Evolutionary conservation across 2,113 vertebrate genomes (phyloP).

Genomic region (Naja naja): DNA sequence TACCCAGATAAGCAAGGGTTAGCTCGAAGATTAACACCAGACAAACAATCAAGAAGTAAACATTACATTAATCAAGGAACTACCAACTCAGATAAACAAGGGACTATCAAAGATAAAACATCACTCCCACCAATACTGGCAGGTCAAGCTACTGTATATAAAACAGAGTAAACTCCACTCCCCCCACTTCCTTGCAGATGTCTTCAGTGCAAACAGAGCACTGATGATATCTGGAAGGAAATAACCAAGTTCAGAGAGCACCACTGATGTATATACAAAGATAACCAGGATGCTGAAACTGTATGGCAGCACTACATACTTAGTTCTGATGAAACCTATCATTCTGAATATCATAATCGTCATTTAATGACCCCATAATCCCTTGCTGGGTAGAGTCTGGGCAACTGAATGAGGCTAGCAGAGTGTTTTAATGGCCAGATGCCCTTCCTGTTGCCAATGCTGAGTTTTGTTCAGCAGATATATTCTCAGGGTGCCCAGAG

Average conservation of each 20-base stretch:
- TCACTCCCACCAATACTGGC: neutral
- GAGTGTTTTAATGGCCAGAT: no score
- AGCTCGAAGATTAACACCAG: neutral
- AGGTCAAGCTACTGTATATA: neutral
- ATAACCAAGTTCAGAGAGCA: neutral
- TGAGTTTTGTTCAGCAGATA: no score
- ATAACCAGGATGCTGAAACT: neutral
- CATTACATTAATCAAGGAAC: neutral
- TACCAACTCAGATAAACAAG: neutral
- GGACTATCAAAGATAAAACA: neutral
- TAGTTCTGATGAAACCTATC: neutral
- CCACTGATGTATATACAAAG: neutral
- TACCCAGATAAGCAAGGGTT: neutral
- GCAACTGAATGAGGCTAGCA: no score
- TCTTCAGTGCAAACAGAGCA: neutral
- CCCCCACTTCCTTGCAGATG: neutral
- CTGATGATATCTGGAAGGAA: neutral
- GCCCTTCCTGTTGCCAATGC: no score
- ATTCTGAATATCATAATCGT: neutral
- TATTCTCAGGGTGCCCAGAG: no score
- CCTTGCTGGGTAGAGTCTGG: no score
- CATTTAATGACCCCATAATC: no score
- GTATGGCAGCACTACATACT: neutral
- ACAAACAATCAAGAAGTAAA: neutral
- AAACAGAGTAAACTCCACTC: neutral